These are phyloP conservation scores for Benitochromis conjunctus DNA, from an alignment of 2,113 vertebrate genomes.

Conservation along the genomic window DNA sequence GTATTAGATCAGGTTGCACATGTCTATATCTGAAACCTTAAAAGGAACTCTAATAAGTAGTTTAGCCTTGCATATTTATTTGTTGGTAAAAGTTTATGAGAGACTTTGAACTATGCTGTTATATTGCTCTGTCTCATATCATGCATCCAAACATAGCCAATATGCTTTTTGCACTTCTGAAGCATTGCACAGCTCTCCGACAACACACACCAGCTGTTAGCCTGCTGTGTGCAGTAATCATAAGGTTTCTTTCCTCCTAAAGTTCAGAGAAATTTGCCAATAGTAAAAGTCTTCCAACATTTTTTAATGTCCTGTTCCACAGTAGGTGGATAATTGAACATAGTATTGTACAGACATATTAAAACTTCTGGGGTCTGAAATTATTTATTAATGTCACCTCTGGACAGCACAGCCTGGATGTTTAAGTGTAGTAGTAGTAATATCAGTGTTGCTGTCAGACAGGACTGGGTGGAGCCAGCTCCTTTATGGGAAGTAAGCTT, in stretches of 20 bases:
- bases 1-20: conserved; percentile 17
- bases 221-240: background rate
- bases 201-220: background rate
- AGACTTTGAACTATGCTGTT: background rate
- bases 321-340: background rate
- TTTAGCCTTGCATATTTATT: background rate
- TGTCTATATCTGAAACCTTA: background rate
- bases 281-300: background rate
- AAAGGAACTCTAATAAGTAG: background rate
- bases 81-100: background rate
- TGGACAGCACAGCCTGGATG: background rate
- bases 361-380: background rate
- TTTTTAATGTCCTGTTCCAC: background rate
- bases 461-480: background rate
- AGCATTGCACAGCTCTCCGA: background rate
- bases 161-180: background rate
- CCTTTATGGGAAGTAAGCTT: background rate
- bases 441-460: background rate
- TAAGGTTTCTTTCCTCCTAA: background rate
- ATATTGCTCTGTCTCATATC: background rate
- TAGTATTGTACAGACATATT: background rate
- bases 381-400: background rate
- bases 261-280: background rate
- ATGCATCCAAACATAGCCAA: background rate
- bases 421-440: background rate